A percentile compares a stretch with the other conserved stretches of the same genome.
Conservation (phyloP, 2,797 vertebrate genomes). For the Mormyrops attenuatus region DNA sequence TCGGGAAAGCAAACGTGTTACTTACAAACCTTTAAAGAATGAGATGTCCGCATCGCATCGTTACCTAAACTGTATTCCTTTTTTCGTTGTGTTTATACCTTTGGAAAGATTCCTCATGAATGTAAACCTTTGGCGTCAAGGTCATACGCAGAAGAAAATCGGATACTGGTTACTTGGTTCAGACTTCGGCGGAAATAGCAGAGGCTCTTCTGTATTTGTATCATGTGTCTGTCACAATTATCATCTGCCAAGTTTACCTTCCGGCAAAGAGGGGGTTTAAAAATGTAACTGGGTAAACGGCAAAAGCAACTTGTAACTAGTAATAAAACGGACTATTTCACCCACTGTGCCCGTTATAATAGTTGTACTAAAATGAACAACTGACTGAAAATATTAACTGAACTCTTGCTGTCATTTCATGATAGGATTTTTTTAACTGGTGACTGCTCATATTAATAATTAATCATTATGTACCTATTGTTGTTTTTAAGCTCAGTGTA, state of each 20-base stretch:
- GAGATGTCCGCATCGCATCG: not conserved
- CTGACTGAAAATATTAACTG: not conserved
- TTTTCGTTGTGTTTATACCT: not conserved
- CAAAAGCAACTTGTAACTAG: not conserved
- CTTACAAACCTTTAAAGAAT: not conserved
- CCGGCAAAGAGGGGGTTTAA: not conserved
- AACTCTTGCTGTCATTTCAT: not conserved
- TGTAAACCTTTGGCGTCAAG: not conserved
- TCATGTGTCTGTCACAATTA: not conserved
- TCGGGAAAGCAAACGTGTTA: too few relatives aligned
- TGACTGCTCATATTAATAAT: not conserved
- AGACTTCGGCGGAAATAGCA: slow-evolving; percentile 4
- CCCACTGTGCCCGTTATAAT: not conserved
- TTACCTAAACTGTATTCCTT: not conserved
- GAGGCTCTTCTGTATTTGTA: not conserved
- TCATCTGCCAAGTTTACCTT: not conserved
- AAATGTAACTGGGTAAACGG: not conserved
- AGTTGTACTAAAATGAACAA: not conserved
- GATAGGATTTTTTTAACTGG: not conserved
- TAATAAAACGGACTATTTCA: not conserved
- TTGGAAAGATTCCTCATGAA: not conserved
- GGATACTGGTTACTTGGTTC: not conserved
- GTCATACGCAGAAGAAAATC: not conserved
- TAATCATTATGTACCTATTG: not conserved
- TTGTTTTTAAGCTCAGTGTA: not conserved